phyloP scores from a whole-genome alignment of 2,113 vertebrate genomes.

The Scatophagus argus region DNA sequence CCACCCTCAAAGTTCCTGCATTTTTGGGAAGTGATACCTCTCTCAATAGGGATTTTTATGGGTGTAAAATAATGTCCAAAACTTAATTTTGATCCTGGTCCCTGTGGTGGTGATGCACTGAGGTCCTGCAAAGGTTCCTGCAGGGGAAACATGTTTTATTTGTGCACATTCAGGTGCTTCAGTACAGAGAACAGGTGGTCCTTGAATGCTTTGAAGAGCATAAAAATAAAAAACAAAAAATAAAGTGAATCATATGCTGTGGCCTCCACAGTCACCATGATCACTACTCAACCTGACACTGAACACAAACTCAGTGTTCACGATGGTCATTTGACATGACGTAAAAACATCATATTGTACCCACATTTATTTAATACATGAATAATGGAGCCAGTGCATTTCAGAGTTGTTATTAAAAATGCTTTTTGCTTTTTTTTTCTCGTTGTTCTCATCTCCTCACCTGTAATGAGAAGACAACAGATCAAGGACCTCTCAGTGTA shows the following conservation, averaged over 20 bases:
- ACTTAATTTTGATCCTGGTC: too few species aligned
- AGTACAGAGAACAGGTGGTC: background rate
- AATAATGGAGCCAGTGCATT: background rate
- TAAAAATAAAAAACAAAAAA: too few species aligned
- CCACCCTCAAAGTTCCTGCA: too few species aligned
- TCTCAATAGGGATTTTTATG: too few species aligned
- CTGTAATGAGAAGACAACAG: conserved; percentile 56
- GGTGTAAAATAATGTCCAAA: too few species aligned
- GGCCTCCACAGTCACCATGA: background rate
- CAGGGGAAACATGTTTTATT: too few species aligned
- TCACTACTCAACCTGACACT: background rate
- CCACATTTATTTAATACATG: background rate
- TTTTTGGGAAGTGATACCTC: too few species aligned
- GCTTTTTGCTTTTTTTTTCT: conserved; percentile 8
- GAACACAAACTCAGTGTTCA: background rate
- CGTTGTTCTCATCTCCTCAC: conserved; percentile 25
- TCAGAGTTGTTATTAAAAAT: conserved; percentile 11
- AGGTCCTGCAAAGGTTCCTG: too few species aligned
- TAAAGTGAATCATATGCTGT: background rate
- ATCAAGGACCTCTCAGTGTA: conserved; percentile 46
- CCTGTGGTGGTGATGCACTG: too few species aligned
- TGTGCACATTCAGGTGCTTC: background rate
- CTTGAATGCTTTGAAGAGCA: background rate
- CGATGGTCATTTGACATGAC: background rate
- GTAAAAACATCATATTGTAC: background rate